Base-by-base conservation (phyloP, 2,888 invertebrate genomes). In the Hydrotaea diabolus region DNA sequence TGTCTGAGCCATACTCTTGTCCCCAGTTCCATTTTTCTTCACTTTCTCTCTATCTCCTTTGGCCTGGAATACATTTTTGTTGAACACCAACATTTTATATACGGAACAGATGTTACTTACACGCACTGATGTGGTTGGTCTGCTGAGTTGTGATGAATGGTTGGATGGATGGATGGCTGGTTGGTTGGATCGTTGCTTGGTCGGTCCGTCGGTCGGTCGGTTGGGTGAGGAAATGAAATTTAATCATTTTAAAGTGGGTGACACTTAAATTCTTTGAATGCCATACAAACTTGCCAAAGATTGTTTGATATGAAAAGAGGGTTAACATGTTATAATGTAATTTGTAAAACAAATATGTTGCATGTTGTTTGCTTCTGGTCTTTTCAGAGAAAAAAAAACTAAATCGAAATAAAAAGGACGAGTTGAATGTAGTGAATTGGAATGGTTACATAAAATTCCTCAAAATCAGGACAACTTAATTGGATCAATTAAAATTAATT, bases 131-230 rank as follows among this genome's bases (percentile, higher is more conserved):
- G 64, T 64, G 36, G 62, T 62, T 64, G 36, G 31, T 31, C 64
- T 17, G 43, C 57, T 21, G 57, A 39, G 21, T 21, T 36, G 66
- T 7, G 64, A 64, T 23, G 55, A 64, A 36, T 36, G 36, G 17
- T 11, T 36, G 23, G 64, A 36, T 23, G 23, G 59, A 59, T 26
- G 26, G 19, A 21, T 57, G 57, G 19, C 3, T 78, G 19, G 55
- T 46, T 73, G 73, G 23, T 72, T 43, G 59, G 19, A 7, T 39
- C 17, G 13, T 73, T n/a, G 78, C 46, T 59, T 78, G 78, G 59
- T 69, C 74, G 78, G 77, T 8, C 69, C 73, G 73, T 19, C 75
- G 71, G 31, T 62, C 71, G 74, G 69, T 15, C 75, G 78, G 64
- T 31, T 5, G n/a, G 26, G 62, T 66, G 46, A 55, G 72, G 80